Evolutionary conservation across 2,888 invertebrate species (phyloP), one percentile per base, ranked within the genome.

Genomic region (Phengaris arion): DNA sequence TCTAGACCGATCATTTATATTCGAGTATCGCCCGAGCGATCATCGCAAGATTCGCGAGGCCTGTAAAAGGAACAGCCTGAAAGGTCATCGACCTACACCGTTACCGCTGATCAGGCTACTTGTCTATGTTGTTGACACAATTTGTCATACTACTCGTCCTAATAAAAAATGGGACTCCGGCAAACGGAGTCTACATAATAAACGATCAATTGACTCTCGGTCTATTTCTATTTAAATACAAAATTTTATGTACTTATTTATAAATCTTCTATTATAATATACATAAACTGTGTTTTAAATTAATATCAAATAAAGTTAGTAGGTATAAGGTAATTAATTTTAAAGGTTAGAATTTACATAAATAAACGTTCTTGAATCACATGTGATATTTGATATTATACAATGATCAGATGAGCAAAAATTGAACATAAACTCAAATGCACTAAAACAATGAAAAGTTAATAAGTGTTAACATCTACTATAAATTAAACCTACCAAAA

Each of bases 1-100:
- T 74, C 75, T 74, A 74, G 75, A 74, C 77, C 79, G 79, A 77
- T 76, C 78, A 82, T 79, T 80, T 79, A 76, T 77, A 81, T 81
- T 81, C 75, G 78, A 74, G 79, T 84, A 86, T 82, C 89, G 91
- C 88, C 83, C 85, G 82, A 77, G 78, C 80, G 80, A 80, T 81
- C 80, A 81, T 80, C 78, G 85, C 82, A 84, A 89, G 89, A 92
- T 92, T 89, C 84, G 89, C 86, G 84, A 82, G 83, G 83, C 81
- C 88, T 87, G 84, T 86, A 87, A 89, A 89, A 91, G 92, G 93
- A 90, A 89, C 91, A 87, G 87, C 92, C 86, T 86, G 87, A 85
- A 87, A 89, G 93, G 93, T 93, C 86, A 89, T 82, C 85, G 91
- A 92, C 92, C 93, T 80, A 88, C 76, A 90, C 92, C 93, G 93